Evolutionary conservation across 2,797 vertebrate genomes (phyloP).

Genomic region (Pterois miles): DNA sequence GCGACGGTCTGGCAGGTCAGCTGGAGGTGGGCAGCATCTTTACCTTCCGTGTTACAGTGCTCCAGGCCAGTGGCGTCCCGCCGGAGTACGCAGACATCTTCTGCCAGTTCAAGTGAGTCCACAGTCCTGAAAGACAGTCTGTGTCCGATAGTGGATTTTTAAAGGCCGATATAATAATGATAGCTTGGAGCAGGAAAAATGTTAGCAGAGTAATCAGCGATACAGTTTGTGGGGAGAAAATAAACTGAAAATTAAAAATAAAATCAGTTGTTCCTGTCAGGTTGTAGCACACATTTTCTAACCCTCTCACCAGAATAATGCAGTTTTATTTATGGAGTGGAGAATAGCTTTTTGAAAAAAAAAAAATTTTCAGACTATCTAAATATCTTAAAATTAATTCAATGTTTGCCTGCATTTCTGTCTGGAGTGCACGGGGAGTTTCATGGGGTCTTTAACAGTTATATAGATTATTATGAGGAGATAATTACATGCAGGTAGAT

Average conservation of each 20-base stretch:
- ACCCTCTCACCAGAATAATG: neutral
- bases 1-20: conserved; percentile 87
- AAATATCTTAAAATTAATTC: neutral
- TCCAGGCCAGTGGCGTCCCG: conserved; percentile 93
- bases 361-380: neutral
- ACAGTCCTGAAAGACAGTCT: neutral
- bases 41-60: conserved; percentile 96
- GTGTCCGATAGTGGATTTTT: too few relatives aligned
- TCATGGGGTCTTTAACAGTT: neutral
- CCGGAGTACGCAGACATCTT: conserved; percentile 98
- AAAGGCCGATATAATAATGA: too few relatives aligned
- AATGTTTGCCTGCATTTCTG: neutral
- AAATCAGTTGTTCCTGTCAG: neutral
- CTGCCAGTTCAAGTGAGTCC: conserved; percentile 99
- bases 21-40: conserved; percentile 95
- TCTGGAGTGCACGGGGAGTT: neutral
- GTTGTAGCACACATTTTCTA: neutral
- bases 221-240: neutral
- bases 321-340: neutral
- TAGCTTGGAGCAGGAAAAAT: too few relatives aligned
- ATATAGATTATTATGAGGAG: neutral
- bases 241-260: neutral
- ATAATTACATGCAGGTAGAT: neutral
- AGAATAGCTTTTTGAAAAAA: neutral
- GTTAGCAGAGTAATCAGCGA: too few relatives aligned